A percentile compares a stretch with the other conserved stretches of the same genome.
Conservation (phyloP, 2,888 invertebrate species). For the Cheilosia vernalis region DNA sequence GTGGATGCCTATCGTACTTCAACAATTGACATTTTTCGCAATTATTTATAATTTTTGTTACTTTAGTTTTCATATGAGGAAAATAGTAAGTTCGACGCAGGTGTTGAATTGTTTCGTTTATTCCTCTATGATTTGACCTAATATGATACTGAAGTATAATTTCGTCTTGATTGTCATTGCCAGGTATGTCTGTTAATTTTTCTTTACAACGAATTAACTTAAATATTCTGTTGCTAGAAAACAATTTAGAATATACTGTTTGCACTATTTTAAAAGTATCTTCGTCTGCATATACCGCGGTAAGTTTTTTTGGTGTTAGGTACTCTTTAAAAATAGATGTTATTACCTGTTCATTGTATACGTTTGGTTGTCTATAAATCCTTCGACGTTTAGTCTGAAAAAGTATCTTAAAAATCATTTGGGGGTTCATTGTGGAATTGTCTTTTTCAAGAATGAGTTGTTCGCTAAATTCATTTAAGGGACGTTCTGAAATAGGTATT, state of each 20-base stretch:
- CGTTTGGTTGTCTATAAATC: conserved; percentile 4
- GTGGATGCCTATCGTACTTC: no score
- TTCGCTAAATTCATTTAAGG: conserved; percentile 52
- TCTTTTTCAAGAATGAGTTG: conserved; percentile 41
- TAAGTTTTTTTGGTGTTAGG: conserved; percentile 25
- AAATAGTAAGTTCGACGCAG: conserved; percentile 71
- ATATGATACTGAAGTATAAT: conserved; percentile 69
- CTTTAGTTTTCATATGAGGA: conserved; percentile 69
- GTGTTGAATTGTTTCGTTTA: conserved; percentile 68
- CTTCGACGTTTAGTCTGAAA: conserved; percentile 17
- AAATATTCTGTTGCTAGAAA: conserved; percentile 7
- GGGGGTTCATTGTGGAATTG: background rate
- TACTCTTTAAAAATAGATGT: conserved; percentile 40
- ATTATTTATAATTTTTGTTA: conserved; percentile 71
- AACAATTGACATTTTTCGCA: conserved; percentile 38
- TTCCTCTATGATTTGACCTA: conserved; percentile 70
- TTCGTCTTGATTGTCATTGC: conserved; percentile 67
- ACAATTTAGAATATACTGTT: conserved; percentile 1
- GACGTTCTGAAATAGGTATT: conserved; percentile 45
- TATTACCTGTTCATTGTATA: background rate
- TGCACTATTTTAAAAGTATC: conserved; percentile 35
- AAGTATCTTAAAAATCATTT: background rate
- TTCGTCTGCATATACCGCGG: conserved; percentile 27
- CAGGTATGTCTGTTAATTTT: background rate
- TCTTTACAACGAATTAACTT: conserved; percentile 24